Percentiles rank a stretch among this genome's conserved stretches.
Evolutionary conservation across 2,888 invertebrate species (phyloP).

Genomic region (Catocala nupta): DNA sequence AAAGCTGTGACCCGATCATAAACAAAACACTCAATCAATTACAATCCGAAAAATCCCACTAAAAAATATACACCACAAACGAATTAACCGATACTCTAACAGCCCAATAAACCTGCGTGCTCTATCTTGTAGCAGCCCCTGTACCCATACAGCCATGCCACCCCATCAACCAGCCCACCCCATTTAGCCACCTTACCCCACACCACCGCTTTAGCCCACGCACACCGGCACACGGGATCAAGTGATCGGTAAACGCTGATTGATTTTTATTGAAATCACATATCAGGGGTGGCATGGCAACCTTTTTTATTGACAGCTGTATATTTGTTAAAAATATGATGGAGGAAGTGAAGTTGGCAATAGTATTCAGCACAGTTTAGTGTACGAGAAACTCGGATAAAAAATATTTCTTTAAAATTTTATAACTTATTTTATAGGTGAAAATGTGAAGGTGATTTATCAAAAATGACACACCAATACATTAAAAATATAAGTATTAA

Average conservation of each 20-base stretch:
- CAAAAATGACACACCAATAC: too few species aligned
- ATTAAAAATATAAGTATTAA: too few species aligned
- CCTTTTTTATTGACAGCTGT: not conserved
- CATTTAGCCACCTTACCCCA: not conserved
- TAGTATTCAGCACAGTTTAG: too few species aligned
- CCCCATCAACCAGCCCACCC: not conserved
- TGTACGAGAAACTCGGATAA: too few species aligned
- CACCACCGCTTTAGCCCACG: constrained; percentile 25
- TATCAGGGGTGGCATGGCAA: constrained; percentile 64
- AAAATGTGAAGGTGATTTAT: too few species aligned
- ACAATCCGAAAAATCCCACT: not conserved
- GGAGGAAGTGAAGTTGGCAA: too few species aligned
- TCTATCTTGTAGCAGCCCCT: constrained; percentile 43
- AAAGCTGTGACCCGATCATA: not conserved
- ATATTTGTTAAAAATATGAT: not conserved
- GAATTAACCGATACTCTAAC: constrained; percentile 48
- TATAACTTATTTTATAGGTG: too few species aligned
- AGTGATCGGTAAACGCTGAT: constrained; percentile 75
- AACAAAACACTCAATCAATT: not conserved
- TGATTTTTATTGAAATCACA: constrained; percentile 80
- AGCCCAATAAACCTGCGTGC: constrained; percentile 53
- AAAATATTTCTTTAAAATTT: too few species aligned
- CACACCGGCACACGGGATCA: constrained; percentile 62
- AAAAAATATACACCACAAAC: constrained; percentile 15
- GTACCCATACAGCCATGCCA: constrained; percentile 6